Evolutionary conservation across 2,888 invertebrate genomes (phyloP), one percentile per base, ranked within the genome.

Genomic region (Carabus problematicus): DNA sequence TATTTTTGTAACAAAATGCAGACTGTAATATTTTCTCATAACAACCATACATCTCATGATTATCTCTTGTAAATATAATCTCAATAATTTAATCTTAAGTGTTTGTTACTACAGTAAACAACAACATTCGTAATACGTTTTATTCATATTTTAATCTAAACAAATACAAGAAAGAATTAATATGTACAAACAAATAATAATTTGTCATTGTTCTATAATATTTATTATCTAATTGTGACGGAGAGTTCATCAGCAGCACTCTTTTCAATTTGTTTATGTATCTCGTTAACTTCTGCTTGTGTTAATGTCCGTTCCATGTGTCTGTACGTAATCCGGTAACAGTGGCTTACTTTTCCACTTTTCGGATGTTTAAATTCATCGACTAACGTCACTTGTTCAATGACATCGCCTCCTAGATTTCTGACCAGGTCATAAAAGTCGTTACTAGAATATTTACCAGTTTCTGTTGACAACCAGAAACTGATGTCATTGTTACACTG

Each of bases 391-490:
- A 92, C 92, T 87, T 95, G 97, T 83, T 99, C 99, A 56, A 99
- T 87, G n/a, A 93, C 83, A 82, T 98, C 97, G 0, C 95, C 96
- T 1, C 93, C 98, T 62, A 95, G 81, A 72, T 88, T 88, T 72
- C 98, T 87, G 0, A 94, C 97, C 71, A 98, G 80, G 80, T 98
- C 98, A 81, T 95, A 97, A 79, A 96, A 95, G 82, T 96, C 95
- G 81, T 94, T 93, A 60, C 86, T 83, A n/a, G 85, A 86, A 80
- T 89, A 95, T n/a, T 84, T 80, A 18, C 85, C 75, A 1, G 84
- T 83, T 67, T 86, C 83, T 1, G 86, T 78, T 0, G 97, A 95
- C 60, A 99, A 81, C 97, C 98, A 99, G 82, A 99, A 99, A 56
- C 98, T 97, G 39, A 99, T 87, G 81, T 99, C 98, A 83, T 94